Evolutionary conservation across 1,140 invertebrate species (phyloP), one percentile per base, ranked within the genome.

Genomic region (Macrostomum lignano): DNA sequence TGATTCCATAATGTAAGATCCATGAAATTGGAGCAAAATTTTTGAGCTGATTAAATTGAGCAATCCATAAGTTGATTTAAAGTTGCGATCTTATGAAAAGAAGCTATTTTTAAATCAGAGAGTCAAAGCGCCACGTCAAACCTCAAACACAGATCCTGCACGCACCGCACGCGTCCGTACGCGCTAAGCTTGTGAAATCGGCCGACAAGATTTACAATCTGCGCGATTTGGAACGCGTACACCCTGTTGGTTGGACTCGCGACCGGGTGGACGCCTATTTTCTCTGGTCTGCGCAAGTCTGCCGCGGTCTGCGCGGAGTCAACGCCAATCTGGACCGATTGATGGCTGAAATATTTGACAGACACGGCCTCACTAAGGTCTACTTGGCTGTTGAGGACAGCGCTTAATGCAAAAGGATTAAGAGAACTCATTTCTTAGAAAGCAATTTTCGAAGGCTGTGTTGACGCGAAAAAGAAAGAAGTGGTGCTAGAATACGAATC

Each of bases 141-240:
- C n/a, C n/a, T n/a, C n/a, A n/a, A n/a, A n/a, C n/a, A n/a, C 72
- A 77, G 55, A 69, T 81, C 37, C 55, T 57, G 17, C 57, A 73
- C 49, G 71, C 72, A 4, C 42, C 61, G 1, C 44, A 47, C 1
- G 44, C 49, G 1, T 68, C 63, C 39, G 32, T 52, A 15, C 58
- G 67, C 48, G 75, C 74, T 0, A 77, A 77, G 51, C 52, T 79
- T 3, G 69, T 82, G 0, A 73, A 72, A 53, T 49, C 81, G 37
- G 74, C 74, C 1, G 76, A 81, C 51, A 79, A 79, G 51, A 53
- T 81, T 32, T 74, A 79, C 48, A 81, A 81, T 55, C 48, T 81
- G 1, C 53, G 73, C 39, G 76, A 81, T 58, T 47, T 78, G 11
- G 55, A 65, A 20, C 49, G 57, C 25, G 38, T 40, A 20, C 61